Evolutionary conservation across 2,888 invertebrate species (phyloP), one percentile per base, ranked within the genome.

Genomic region (Orgyia antiqua): DNA sequence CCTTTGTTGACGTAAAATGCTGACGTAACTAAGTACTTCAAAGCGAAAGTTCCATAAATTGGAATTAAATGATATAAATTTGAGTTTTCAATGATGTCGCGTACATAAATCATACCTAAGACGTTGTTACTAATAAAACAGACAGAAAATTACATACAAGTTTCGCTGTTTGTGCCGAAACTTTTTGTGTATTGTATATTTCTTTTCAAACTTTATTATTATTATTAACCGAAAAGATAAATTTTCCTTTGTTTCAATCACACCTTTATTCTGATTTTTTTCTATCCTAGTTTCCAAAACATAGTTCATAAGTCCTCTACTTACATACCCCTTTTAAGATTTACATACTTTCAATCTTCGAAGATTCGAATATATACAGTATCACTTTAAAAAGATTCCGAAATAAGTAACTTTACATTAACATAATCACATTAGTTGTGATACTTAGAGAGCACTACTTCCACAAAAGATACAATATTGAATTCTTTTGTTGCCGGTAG

Each of bases 1-100:
- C 59, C 68, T 69, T 77, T 73, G 69, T 71, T 62, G 53, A 53
- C 45, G 43, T 48, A 45, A 51, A 61, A 58, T 56, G 66, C 67
- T 62, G 63, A 56, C 58, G 45, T 48, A 45, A 51, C 39, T 44
- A 58, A 42, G 42, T 51, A 42, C 43, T 53, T 49, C 40, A 49
- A 45, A 42, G 51, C 27, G 27, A 53, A 51, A 55, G 39, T 50
- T 47, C 19, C 38, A 28, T 48, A 43, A 53, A 48, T 56, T 45
- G 31, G 45, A 40, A 51, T 53, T 44, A 48, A 33, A 40, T 35
- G 36, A 31, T 42, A 46, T 31, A 35, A 43, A 29, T 39, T 44
- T 42, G 36, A 27, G 9, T 42, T 43, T 39, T 39, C 33, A 39
- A 15, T 15, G 31, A 27, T 32, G 25, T 27, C 19, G 27, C 23